Evolutionary conservation across 2,113 vertebrate species (phyloP).

Genomic region (Varanus salvator): DNA sequence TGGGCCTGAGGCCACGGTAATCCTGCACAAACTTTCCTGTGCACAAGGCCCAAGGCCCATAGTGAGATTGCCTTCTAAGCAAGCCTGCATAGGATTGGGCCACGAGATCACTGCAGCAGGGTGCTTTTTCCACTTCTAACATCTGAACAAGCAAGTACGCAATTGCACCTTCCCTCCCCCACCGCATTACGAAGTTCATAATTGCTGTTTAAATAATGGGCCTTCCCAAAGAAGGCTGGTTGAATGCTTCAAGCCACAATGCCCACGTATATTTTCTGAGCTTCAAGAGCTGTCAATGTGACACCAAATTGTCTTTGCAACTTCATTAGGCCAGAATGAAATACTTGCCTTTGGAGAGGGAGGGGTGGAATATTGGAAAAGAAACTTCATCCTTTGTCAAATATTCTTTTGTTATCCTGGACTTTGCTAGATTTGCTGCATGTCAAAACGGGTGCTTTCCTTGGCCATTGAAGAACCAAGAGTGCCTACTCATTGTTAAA

Average conservation of each 20-base stretch:
- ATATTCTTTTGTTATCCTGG: slow-evolving; percentile 82
- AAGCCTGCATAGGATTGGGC: background rate
- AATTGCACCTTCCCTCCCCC: slow-evolving; percentile 42
- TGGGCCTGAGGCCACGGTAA: background rate
- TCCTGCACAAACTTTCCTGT: background rate
- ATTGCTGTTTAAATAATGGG: slow-evolving; percentile 68
- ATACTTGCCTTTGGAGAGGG: slow-evolving; percentile 71
- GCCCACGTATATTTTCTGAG: slow-evolving; percentile 72
- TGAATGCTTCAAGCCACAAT: slow-evolving; percentile 64
- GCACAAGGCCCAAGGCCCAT: background rate
- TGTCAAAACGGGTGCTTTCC: slow-evolving; percentile 76
- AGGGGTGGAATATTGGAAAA: slow-evolving; percentile 76
- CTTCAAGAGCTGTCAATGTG: slow-evolving; percentile 76
- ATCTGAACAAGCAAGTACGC: slow-evolving; percentile 27
- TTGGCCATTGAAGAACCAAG: slow-evolving; percentile 77
- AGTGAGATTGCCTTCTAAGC: background rate
- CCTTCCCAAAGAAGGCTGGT: slow-evolving; percentile 60
- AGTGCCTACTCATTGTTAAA: slow-evolving; percentile 81
- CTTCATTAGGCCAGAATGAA: slow-evolving; percentile 80
- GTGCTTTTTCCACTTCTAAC: background rate
- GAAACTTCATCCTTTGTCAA: slow-evolving; percentile 82
- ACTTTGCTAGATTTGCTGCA: slow-evolving; percentile 77
- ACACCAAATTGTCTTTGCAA: slow-evolving; percentile 74
- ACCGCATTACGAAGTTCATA: slow-evolving; percentile 60
- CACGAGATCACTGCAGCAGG: background rate